These are phyloP conservation scores for Halichoeres trimaculatus DNA, from an alignment of 2,113 vertebrate genomes.

Conservation along the genomic window DNA sequence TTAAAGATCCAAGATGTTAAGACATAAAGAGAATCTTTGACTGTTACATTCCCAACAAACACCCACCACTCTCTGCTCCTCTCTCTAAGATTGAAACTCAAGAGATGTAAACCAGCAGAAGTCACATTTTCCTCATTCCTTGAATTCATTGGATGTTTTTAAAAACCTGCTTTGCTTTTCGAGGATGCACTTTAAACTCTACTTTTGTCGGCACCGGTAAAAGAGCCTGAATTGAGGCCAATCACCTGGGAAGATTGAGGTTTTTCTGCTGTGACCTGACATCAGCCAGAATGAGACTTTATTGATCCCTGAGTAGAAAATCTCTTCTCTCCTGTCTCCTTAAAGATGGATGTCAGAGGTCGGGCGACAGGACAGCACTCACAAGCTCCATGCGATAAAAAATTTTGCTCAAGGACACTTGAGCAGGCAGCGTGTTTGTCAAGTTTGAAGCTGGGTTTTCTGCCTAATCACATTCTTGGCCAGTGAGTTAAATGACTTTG, in stretches of 20 bases:
- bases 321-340: constrained; percentile 39
- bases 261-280: constrained; percentile 43
- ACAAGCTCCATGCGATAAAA: constrained; percentile 10
- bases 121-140: not conserved
- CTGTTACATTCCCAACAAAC: not conserved
- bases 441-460: constrained; percentile 11
- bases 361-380: constrained; percentile 33
- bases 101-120: not conserved
- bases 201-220: constrained; percentile 8
- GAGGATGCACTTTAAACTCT: not conserved
- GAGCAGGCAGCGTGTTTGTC: constrained; percentile 23
- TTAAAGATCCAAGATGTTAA: too few species aligned
- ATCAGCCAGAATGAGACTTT: constrained; percentile 40
- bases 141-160: not conserved
- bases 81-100: not conserved
- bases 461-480: constrained; percentile 14
- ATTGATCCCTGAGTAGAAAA: constrained; percentile 60
- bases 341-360: constrained; percentile 61
- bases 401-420: constrained; percentile 45
- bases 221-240: constrained; percentile 35
- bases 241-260: constrained; percentile 37
- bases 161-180: constrained; percentile 12
- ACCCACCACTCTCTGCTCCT: not conserved
- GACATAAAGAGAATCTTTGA: too few species aligned
- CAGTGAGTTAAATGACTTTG: constrained; percentile 6